Percentiles rank a stretch among this genome's conserved stretches.
These are phyloP conservation scores for Mormyrops attenuatus DNA, from an alignment of 2,797 vertebrate genomes.

Conservation along the genomic window DNA sequence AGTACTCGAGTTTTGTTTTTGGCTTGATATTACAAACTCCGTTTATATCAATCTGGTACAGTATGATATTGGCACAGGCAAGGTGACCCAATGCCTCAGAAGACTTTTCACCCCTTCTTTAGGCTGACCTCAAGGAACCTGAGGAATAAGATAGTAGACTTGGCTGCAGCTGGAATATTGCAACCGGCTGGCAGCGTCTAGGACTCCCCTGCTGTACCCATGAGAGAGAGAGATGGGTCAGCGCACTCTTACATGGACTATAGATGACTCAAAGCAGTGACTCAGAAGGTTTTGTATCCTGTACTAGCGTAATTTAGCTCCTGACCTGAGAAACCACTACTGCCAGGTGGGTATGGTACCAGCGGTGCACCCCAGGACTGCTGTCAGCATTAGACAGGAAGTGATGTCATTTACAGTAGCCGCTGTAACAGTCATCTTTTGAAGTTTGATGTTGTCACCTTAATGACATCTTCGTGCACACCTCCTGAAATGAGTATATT, in stretches of 20 bases:
- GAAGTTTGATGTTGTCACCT: neutral
- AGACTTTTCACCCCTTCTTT: neutral
- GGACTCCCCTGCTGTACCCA: neutral
- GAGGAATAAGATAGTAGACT: neutral
- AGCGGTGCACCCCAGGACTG: neutral
- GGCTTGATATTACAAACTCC: neutral
- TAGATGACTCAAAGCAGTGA: neutral
- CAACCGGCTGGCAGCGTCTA: neutral
- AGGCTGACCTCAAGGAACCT: neutral
- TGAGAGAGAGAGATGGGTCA: neutral
- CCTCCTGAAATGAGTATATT: neutral
- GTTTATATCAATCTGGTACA: neutral
- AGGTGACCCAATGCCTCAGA: neutral
- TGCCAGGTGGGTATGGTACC: neutral
- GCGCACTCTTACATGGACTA: neutral
- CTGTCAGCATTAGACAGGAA: neutral
- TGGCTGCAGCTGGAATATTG: neutral
- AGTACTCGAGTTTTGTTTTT: neutral
- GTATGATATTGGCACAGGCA: neutral
- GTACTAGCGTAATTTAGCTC: neutral
- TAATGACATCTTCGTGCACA: neutral
- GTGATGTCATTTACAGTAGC: neutral
- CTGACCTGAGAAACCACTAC: neutral
- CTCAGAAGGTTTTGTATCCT: neutral
- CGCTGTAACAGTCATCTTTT: neutral